Evolutionary conservation across 2,888 invertebrate genomes (phyloP).

Genomic region (Phaonia tiefii): DNA sequence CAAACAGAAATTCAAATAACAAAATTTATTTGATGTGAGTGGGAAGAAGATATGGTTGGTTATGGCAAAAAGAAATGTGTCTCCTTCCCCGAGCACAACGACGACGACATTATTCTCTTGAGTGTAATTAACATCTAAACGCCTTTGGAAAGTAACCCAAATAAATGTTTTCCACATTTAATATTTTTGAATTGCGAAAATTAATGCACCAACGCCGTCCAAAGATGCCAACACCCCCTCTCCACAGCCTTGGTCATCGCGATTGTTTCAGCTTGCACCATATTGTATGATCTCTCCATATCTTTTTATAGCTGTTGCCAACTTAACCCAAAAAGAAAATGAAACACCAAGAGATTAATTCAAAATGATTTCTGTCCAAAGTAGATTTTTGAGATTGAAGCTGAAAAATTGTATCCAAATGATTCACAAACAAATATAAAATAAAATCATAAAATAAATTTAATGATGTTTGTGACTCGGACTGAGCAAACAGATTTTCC

Average conservation of each 20-base stretch:
- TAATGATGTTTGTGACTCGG: not conserved
- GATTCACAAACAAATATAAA: slow-evolving; percentile 16
- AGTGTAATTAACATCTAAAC: slow-evolving; percentile 28
- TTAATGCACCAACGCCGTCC: not conserved
- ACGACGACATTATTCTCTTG: slow-evolving; percentile 8
- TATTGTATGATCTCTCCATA: not conserved
- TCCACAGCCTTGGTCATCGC: too few relatives aligned
- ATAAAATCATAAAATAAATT: not conserved
- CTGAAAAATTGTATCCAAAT: not conserved
- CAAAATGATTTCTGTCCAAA: slow-evolving; percentile 16
- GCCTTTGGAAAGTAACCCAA: not conserved
- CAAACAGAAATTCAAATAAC: slow-evolving; percentile 47
- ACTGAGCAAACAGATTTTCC: not conserved
- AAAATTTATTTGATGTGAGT: slow-evolving; percentile 38
- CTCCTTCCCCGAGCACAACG: slow-evolving; percentile 4
- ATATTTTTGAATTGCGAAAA: slow-evolving; percentile 8
- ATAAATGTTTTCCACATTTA: slow-evolving; percentile 28
- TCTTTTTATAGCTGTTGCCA: slow-evolving; percentile 25
- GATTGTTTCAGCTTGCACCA: not conserved
- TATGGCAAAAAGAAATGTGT: slow-evolving; percentile 37
- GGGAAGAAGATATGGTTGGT: slow-evolving; percentile 44
- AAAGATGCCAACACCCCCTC: not conserved
- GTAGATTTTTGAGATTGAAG: not conserved
- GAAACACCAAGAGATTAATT: not conserved
- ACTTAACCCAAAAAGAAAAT: slow-evolving; percentile 5